phyloP scores from a whole-genome alignment of 2,797 vertebrate species.

The Coilia nasus region DNA sequence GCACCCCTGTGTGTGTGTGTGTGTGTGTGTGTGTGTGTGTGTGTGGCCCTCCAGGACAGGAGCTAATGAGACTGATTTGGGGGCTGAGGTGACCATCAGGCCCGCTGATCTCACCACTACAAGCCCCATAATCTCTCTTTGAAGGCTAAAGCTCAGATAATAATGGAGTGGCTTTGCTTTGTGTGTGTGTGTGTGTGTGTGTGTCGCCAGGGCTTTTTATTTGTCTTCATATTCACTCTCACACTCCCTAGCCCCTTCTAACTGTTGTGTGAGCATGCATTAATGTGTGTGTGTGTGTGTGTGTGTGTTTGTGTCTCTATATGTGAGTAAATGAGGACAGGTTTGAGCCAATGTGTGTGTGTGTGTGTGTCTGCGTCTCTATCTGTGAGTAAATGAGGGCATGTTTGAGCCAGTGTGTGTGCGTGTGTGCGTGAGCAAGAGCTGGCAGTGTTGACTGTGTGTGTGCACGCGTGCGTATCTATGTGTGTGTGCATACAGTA shows the following conservation, averaged over 20 bases:
- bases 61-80: constrained; percentile 69
- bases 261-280: constrained; percentile 3
- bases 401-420: background rate
- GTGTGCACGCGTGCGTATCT: background rate
- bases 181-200: background rate
- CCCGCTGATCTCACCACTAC: constrained; percentile 52
- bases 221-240: constrained; percentile 4
- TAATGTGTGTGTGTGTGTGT: constrained; percentile 30
- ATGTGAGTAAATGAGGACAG: too few relatives aligned
- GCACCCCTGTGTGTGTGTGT: constrained; percentile 64
- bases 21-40: constrained; percentile 32
- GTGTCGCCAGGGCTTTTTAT: background rate
- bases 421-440: background rate
- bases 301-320: background rate
- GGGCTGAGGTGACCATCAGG: constrained; percentile 50
- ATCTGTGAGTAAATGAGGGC: background rate
- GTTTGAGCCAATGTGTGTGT: constrained; percentile 11
- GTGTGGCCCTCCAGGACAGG: constrained; percentile 58
- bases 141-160: constrained; percentile 58
- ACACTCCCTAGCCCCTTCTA: background rate
- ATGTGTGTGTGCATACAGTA: background rate
- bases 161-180: constrained; percentile 59
- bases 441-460: background rate
- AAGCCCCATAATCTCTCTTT: constrained; percentile 51
- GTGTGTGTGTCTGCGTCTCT: constrained; percentile 43